A percentile compares a stretch with the other conserved stretches of the same genome.
Evolutionary conservation across 2,797 vertebrate species (phyloP).

Genomic region (Microchirus variegatus): DNA sequence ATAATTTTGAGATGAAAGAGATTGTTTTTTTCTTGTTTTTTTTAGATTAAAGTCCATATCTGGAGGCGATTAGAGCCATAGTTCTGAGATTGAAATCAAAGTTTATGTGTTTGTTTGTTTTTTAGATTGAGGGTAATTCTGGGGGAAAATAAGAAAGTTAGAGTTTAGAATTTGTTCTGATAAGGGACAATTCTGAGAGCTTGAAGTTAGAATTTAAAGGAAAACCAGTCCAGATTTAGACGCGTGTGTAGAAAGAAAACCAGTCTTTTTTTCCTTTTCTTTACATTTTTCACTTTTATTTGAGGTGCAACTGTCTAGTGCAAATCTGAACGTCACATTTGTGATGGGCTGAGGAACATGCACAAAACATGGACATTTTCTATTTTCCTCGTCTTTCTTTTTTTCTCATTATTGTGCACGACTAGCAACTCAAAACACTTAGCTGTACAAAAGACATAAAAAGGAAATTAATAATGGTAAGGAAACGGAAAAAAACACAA

Average conservation of each 20-base stretch:
- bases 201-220: too few species aligned
- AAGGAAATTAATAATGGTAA: conserved; percentile 7
- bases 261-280: conserved; percentile 27
- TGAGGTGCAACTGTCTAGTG: conserved; percentile 98
- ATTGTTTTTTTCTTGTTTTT: too few species aligned
- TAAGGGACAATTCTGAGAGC: too few species aligned
- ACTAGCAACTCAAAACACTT: conserved; percentile 80
- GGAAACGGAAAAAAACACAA: conserved; percentile 13
- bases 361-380: conserved; percentile 86
- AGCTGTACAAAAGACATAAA: conserved; percentile 69
- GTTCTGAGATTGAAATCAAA: too few species aligned
- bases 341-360: conserved; percentile 90
- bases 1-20: too few species aligned
- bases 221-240: not conserved
- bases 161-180: too few species aligned
- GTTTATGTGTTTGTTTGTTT: too few species aligned
- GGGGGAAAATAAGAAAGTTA: too few species aligned
- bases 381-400: conserved; percentile 65
- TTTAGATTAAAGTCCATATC: too few species aligned
- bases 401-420: conserved; percentile 54
- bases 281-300: conserved; percentile 87
- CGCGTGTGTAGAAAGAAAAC: conserved; percentile 1
- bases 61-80: too few species aligned
- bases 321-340: conserved; percentile 93
- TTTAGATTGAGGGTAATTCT: too few species aligned